These are phyloP conservation scores for Campoplex nolae DNA, from an alignment of 2,888 invertebrate species.

Conservation along the genomic window DNA sequence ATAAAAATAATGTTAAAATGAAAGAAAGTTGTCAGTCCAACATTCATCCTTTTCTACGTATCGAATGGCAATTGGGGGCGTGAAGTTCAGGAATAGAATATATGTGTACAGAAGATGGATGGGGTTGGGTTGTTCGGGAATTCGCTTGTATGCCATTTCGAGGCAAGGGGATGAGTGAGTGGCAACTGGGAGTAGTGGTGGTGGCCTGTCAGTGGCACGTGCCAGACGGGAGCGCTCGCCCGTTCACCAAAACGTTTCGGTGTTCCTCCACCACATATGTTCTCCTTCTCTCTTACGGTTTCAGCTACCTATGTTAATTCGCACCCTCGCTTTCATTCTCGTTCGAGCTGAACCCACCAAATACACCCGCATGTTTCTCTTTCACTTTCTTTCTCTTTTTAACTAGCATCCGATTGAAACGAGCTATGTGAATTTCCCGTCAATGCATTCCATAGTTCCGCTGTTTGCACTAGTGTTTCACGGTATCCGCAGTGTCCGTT, in stretches of 20 bases:
- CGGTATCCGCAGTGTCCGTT: conserved; percentile 10
- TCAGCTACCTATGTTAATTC: conserved; percentile 49
- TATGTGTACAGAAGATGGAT: conserved; percentile 9
- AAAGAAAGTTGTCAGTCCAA: conserved; percentile 41
- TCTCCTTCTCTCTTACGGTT: conserved; percentile 62
- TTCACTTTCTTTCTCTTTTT: background rate
- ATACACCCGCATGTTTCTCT: conserved; percentile 40
- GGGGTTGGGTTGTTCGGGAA: conserved; percentile 52
- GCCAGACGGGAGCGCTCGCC: conserved; percentile 71
- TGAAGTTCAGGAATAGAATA: background rate
- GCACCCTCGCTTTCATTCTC: conserved; percentile 65
- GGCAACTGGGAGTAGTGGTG: conserved; percentile 23
- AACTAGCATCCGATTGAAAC: conserved; percentile 27
- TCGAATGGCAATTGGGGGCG: conserved; percentile 22
- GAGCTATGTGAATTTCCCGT: conserved; percentile 36
- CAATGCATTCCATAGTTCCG: conserved; percentile 40
- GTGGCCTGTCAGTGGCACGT: conserved; percentile 79
- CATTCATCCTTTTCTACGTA: conserved; percentile 16
- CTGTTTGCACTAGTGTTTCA: conserved; percentile 35
- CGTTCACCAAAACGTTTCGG: conserved; percentile 47
- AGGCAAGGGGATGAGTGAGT: conserved; percentile 49
- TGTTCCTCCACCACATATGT: conserved; percentile 48
- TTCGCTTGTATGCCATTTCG: conserved; percentile 46
- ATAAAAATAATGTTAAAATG: background rate
- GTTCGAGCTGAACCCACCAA: conserved; percentile 58